Evolutionary conservation across 2,797 vertebrate species (phyloP).

Genomic region (Anas bahamensis): DNA sequence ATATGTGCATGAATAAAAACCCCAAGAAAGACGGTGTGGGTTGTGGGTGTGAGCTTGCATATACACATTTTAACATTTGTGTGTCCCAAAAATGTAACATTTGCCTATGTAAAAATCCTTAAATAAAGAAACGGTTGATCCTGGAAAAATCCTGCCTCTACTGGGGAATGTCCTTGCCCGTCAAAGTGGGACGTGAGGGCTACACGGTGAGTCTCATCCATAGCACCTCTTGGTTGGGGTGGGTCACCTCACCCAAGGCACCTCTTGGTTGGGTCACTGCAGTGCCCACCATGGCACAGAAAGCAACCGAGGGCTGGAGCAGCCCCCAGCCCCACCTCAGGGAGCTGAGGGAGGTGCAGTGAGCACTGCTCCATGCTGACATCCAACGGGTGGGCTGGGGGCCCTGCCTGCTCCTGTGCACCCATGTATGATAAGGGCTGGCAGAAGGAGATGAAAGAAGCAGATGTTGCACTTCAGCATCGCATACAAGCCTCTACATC

Average conservation of each 20-base stretch:
- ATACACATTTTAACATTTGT: not conserved
- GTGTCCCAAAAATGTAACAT: not conserved
- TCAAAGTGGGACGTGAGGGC: not conserved
- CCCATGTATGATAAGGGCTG: fast-evolving
- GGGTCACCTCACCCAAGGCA: not conserved
- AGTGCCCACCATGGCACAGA: not conserved
- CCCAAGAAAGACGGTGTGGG: not conserved
- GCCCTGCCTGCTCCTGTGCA: fast-evolving
- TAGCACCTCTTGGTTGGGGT: not conserved
- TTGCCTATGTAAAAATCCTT: constrained; percentile 9
- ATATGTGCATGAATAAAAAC: not conserved
- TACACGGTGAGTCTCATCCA: not conserved
- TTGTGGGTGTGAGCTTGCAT: not conserved
- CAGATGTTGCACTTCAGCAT: not conserved
- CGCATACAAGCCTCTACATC: not conserved
- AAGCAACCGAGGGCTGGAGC: not conserved
- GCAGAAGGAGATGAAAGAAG: not conserved
- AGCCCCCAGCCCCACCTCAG: too few relatives aligned
- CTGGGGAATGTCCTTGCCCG: not conserved
- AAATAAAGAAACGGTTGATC: constrained; percentile 59
- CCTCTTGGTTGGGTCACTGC: not conserved
- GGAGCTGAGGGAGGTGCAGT: not conserved
- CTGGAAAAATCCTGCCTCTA: not conserved
- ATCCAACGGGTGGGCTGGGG: constrained; percentile 11
- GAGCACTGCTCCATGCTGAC: constrained; percentile 27